These are phyloP conservation scores for Falco rusticolus DNA, from an alignment of 2,797 vertebrate genomes.

Conservation along the genomic window DNA sequence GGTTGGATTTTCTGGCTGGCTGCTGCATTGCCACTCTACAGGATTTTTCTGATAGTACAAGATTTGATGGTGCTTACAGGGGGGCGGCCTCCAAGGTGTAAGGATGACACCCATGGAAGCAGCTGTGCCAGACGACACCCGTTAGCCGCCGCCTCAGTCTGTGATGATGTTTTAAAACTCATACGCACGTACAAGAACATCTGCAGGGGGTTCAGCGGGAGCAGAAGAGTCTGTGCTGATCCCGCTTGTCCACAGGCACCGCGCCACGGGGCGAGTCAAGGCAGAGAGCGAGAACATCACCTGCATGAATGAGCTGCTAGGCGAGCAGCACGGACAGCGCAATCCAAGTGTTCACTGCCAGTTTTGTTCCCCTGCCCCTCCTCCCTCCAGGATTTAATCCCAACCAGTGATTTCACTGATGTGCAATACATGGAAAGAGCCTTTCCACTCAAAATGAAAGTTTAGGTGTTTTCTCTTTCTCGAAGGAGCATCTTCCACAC, in stretches of 20 bases:
- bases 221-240: neutral
- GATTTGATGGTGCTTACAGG: neutral
- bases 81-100: neutral
- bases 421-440: neutral
- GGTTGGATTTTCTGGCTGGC: neutral
- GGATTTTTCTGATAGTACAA: neutral
- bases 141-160: neutral
- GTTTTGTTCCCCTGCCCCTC: neutral
- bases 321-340: neutral
- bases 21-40: neutral
- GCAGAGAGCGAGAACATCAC: rapidly evolving
- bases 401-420: neutral
- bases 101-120: neutral
- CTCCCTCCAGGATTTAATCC: neutral
- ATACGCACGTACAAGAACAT: rapidly evolving
- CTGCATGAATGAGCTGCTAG: neutral
- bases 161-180: no score
- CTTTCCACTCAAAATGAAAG: neutral
- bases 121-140: neutral
- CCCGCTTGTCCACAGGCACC: neutral
- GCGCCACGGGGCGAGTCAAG: rapidly evolving
- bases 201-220: neutral
- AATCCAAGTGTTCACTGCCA: neutral
- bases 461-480: neutral
- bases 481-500: neutral